Evolutionary conservation across 2,797 vertebrate species (phyloP), one percentile per base, ranked within the genome.

Genomic region (Darevskia nairensis): DNA sequence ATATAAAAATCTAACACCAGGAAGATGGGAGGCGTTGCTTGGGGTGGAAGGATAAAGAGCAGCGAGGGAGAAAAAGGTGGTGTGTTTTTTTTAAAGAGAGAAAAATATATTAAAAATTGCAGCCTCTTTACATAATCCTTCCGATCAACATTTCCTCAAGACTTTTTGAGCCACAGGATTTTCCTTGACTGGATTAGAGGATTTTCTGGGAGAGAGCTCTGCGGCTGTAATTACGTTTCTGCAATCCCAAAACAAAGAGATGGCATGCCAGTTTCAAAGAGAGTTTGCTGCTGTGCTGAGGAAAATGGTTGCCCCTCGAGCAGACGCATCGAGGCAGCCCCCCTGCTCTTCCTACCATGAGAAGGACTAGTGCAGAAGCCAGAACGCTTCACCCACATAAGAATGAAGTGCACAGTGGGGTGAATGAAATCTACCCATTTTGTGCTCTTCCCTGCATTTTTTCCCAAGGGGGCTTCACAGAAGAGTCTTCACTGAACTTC

Each of bases 221-320:
- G 93, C 3, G 96, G 95, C 95, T 98, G 96, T 96, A 98, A 98
- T 97, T 96, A 96, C 96, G 96, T 96, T 94, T 95, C 94, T 93
- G 96, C 95, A 96, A 96, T 44, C 95, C 19, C 41, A 96, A 95
- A 97, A 96, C 96, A 96, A 96, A 97, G 94, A 77, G 94, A 93
- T 88, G 94, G 71, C 93, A 96, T 97, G 98, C 97, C 97, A 96
- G 92, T 95, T 88, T 94, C 94, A 90, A 96, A 94, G 97, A 97
- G 96, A 95, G 97, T 97, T 96, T 95, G 11, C 77, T 44, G 91
- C 90, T 89, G 94, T 94, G 95, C 92, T 2, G 83, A 29, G 23
- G 0, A 95, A 96, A 94, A 84, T 94, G 93, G 29, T 66, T 91
- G 80, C 86, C 13, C 81, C 77, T 84, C 81, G 90, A 77, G 15